These are phyloP conservation scores for Illadopsis cleaveri DNA, from an alignment of 2,113 vertebrate genomes.

Conservation along the genomic window DNA sequence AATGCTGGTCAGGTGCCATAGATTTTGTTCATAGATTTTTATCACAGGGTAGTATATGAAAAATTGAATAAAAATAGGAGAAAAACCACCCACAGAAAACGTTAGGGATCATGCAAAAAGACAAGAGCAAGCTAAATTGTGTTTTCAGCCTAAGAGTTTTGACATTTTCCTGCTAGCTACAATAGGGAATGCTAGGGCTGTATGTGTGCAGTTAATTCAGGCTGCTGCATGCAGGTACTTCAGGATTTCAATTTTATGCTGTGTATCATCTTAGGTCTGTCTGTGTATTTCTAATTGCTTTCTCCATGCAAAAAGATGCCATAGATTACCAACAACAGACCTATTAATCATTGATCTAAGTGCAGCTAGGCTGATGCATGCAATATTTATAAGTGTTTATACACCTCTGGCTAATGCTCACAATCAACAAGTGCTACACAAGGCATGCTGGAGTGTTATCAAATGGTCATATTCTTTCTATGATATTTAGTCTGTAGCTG, in stretches of 20 bases:
- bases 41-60: neutral
- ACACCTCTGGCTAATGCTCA: constrained; percentile 55
- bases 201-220: constrained; percentile 41
- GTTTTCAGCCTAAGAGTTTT: neutral
- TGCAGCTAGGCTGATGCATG: constrained; percentile 63
- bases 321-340: constrained; percentile 69
- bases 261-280: constrained; percentile 48
- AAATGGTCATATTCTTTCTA: constrained; percentile 23
- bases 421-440: constrained; percentile 58
- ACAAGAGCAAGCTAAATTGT: neutral
- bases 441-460: constrained; percentile 1
- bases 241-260: constrained; percentile 68
- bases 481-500: constrained; percentile 11
- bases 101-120: neutral
- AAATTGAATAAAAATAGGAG: neutral
- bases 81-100: neutral
- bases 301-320: constrained; percentile 75
- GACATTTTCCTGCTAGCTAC: neutral
- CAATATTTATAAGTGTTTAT: constrained; percentile 74
- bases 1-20: neutral
- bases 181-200: neutral
- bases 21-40: neutral
- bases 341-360: constrained; percentile 75
- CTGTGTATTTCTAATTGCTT: constrained; percentile 78
- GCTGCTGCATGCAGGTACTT: neutral